Conservation (phyloP, 2,888 invertebrate genomes). For the Tenthredo livida region DNA sequence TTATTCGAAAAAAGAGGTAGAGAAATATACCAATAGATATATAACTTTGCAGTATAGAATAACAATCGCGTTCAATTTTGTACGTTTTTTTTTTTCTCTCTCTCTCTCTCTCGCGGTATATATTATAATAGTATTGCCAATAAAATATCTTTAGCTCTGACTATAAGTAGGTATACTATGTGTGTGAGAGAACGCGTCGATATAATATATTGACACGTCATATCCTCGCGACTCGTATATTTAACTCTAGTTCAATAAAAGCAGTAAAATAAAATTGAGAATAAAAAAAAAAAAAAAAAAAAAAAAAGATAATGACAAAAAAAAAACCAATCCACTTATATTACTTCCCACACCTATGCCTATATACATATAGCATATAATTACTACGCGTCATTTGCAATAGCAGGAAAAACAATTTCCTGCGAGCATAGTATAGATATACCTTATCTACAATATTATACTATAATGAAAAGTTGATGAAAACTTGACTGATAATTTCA, state of each 20-base stretch:
- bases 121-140: not conserved
- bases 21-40: not conserved
- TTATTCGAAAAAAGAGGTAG: not conserved
- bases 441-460: not conserved
- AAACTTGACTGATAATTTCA: not conserved
- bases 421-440: not conserved
- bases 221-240: not conserved
- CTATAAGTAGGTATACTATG: not conserved
- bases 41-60: not conserved
- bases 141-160: not conserved
- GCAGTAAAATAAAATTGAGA: not conserved
- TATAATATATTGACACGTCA: constrained; percentile 1
- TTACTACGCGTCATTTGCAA: constrained; percentile 3
- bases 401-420: not conserved
- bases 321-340: not conserved
- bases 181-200: not conserved
- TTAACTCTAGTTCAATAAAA: not conserved
- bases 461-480: not conserved
- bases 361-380: not conserved
- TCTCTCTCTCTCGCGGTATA: not conserved
- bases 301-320: not conserved
- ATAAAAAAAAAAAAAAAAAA: not conserved
- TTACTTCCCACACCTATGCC: not conserved
- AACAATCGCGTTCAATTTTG: not conserved
- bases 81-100: not conserved